Evolutionary conservation across 1,140 invertebrate species (phyloP).

Genomic region (Asbolus verrucosus): DNA sequence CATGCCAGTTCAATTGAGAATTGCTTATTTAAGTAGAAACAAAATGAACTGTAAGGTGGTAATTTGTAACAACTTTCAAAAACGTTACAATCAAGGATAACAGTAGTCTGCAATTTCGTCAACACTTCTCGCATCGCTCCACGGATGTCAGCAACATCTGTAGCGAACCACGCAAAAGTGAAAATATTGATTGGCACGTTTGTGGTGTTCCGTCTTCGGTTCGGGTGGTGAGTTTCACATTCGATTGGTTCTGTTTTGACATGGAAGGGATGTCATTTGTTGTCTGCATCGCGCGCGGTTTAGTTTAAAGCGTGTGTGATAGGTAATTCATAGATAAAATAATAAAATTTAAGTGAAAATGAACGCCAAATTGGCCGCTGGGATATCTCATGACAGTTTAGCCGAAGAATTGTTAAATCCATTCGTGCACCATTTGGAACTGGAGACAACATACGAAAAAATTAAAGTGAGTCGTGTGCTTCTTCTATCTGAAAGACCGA

Average conservation of each 20-base stretch:
- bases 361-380: slow-evolving; percentile 56
- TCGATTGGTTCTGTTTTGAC: slow-evolving; percentile 47
- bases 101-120: not conserved
- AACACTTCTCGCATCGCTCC: not conserved
- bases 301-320: slow-evolving; percentile 38
- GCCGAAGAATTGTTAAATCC: slow-evolving; percentile 77
- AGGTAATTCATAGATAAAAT: not conserved
- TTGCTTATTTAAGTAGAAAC: too few relatives aligned
- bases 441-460: slow-evolving; percentile 86
- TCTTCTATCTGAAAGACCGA: too few relatives aligned
- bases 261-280: slow-evolving; percentile 51
- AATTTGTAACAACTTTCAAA: too few relatives aligned
- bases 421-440: slow-evolving; percentile 85
- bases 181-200: slow-evolving; percentile 46
- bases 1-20: too few relatives aligned
- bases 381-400: slow-evolving; percentile 60
- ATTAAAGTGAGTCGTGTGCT: slow-evolving; percentile 76
- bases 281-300: slow-evolving; percentile 48
- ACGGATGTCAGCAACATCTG: not conserved
- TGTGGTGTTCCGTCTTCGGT: slow-evolving; percentile 17
- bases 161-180: slow-evolving; percentile 49
- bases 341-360: slow-evolving; percentile 49
- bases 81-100: not conserved
- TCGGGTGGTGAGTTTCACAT: slow-evolving; percentile 34
- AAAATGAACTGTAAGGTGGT: too few relatives aligned